Evolutionary conservation across 2,113 vertebrate genomes (phyloP).

Genomic region (Bubo bubo): DNA sequence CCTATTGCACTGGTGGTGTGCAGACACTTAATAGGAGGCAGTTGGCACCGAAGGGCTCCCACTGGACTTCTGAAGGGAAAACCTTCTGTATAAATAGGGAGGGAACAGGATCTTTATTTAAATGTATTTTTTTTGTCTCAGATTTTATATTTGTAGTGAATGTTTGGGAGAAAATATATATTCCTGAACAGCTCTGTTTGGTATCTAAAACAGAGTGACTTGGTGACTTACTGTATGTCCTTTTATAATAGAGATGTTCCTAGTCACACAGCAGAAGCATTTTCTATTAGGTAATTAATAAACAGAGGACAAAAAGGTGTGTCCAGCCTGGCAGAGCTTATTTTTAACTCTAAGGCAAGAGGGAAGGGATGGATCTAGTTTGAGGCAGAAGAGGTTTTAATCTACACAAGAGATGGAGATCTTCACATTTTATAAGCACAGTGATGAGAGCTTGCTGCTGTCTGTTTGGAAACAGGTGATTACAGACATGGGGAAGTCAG

Average conservation of each 20-base stretch:
- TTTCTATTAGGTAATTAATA: not conserved
- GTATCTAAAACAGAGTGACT: not conserved
- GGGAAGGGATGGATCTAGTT: not conserved
- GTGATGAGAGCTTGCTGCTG: not conserved
- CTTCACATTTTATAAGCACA: rapidly evolving
- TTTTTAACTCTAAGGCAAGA: not conserved
- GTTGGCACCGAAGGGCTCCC: not conserved
- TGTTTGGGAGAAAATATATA: not conserved
- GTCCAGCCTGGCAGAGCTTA: not conserved
- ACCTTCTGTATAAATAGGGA: not conserved
- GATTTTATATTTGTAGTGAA: not conserved
- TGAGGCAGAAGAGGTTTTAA: not conserved
- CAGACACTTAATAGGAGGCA: not conserved
- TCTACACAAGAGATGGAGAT: not conserved
- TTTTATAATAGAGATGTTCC: not conserved
- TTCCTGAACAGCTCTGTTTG: not conserved
- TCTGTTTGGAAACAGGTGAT: not conserved
- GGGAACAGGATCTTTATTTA: not conserved
- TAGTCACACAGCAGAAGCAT: not conserved
- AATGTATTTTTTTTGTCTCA: not conserved
- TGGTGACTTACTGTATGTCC: not conserved
- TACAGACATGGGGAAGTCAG: not conserved
- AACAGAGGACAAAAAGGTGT: not conserved
- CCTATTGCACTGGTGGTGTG: not conserved
- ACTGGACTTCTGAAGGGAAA: not conserved